A percentile compares a stretch with the other conserved stretches of the same genome.
Conservation (phyloP, 2,113 vertebrate species). For the Felis chaus region DNA sequence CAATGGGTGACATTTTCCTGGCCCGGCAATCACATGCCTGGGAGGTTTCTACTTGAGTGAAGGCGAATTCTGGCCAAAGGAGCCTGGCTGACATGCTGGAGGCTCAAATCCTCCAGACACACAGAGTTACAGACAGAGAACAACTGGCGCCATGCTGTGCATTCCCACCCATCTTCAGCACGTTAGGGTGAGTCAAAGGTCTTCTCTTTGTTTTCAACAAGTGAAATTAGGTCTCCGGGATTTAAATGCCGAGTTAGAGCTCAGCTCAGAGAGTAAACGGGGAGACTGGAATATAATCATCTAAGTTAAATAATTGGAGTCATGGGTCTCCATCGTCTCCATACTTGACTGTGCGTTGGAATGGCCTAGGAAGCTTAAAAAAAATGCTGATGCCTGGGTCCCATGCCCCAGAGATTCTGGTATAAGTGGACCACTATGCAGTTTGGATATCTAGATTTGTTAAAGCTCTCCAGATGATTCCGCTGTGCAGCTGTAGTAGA, state of each 20-base stretch:
- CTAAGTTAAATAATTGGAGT: constrained; percentile 25
- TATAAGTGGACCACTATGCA: background rate
- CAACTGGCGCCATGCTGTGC: constrained; percentile 56
- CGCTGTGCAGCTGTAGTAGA: background rate
- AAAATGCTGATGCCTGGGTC: background rate
- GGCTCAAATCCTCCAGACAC: constrained; percentile 60
- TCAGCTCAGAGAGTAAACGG: constrained; percentile 22
- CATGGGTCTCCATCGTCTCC: background rate
- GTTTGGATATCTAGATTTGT: background rate
- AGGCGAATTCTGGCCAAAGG: constrained; percentile 68
- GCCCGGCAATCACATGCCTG: constrained; percentile 67
- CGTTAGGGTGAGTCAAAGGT: constrained; percentile 61
- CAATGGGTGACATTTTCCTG: constrained; percentile 78
- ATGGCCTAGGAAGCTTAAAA: background rate
- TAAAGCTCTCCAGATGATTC: background rate
- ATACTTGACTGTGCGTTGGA: background rate
- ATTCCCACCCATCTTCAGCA: constrained; percentile 58
- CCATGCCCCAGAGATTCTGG: background rate
- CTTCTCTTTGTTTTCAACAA: constrained; percentile 68
- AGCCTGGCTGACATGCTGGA: constrained; percentile 70
- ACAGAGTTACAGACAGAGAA: constrained; percentile 51
- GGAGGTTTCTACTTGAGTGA: constrained; percentile 71
- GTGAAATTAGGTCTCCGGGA: background rate
- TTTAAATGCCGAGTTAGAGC: constrained; percentile 18
- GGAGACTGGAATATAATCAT: constrained; percentile 5